Base-by-base conservation (phyloP, 2,888 invertebrate species). In the Hydrotaea diabolus region DNA sequence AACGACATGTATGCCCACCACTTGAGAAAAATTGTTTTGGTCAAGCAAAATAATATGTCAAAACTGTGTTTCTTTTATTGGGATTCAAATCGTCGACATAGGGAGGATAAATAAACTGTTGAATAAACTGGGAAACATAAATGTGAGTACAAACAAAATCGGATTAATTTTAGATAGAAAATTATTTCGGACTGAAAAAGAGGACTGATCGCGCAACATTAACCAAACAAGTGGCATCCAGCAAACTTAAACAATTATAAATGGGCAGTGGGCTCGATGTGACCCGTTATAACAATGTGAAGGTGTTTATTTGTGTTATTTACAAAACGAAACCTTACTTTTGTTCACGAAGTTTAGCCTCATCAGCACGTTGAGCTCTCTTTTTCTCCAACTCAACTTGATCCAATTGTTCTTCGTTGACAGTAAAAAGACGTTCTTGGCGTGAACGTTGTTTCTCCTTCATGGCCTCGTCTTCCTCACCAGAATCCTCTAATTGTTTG, bases 361-460 rank as follows among this genome's bases (percentile, higher is more conserved):
- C 94, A 92, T 88, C 94, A 90, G 89, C 93, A 92, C 87, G 93
- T 92, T 92, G 93, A 91, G 82, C 94, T 91, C 92, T 94, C 92
- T 92, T 94, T 93, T 91, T 94, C 93, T 89, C 90, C 72, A 90
- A 82, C n/a, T 89, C 91, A 36, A 92, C 64, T 17, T 94, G 88
- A 64, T 89, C 89, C 15, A 90, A 72, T 11, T 87, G 87, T 55
- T 91, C 91, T 82, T 91, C 94, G 92, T 90, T 93, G 89, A 87
- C 92, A 5, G 94, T 94, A 62, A 94, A 92, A 89, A 95, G 94
- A 86, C 94, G 93, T 77, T 94, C 95, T 86, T 93, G 92, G 17
- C 95, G 93, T 2, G 94, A 94, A 4, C 94, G 95, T 89, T 95
- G 94, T 75, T 94, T 93, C 69, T 94, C 95, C 88, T 94, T 94